Evolutionary conservation across 1,140 invertebrate species (phyloP).

Genomic region (Tetramorium alpestre): DNA sequence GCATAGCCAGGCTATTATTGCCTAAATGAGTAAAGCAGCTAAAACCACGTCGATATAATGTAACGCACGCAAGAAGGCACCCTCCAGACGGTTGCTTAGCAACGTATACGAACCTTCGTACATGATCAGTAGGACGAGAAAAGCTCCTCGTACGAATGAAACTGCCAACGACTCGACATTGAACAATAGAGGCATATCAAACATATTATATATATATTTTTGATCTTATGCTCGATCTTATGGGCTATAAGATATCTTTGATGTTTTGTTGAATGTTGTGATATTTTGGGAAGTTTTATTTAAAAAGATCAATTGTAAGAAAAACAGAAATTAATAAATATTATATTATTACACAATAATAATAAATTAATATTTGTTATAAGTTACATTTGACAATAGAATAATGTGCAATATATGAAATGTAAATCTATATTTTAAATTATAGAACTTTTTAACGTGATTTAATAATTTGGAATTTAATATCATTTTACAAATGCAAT

Average conservation of each 20-base stretch:
- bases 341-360: background rate
- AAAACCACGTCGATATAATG: slow-evolving; percentile 81
- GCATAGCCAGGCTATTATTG: slow-evolving; percentile 69
- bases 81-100: slow-evolving; percentile 82
- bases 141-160: slow-evolving; percentile 80
- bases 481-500: background rate
- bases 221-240: background rate
- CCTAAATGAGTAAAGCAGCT: slow-evolving; percentile 83
- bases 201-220: slow-evolving; percentile 30
- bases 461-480: background rate
- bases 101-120: slow-evolving; percentile 82
- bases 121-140: slow-evolving; percentile 83
- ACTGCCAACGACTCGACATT: slow-evolving; percentile 61
- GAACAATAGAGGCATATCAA: slow-evolving; percentile 57
- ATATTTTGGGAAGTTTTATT: background rate
- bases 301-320: background rate
- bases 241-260: background rate
- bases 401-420: background rate
- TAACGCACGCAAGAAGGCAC: slow-evolving; percentile 82
- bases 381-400: background rate
- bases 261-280: background rate
- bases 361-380: background rate
- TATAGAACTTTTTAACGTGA: background rate
- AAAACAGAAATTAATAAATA: background rate
- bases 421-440: background rate